phyloP scores from a whole-genome alignment of 2,888 invertebrate species.

The Xanthorhoe designata region DNA sequence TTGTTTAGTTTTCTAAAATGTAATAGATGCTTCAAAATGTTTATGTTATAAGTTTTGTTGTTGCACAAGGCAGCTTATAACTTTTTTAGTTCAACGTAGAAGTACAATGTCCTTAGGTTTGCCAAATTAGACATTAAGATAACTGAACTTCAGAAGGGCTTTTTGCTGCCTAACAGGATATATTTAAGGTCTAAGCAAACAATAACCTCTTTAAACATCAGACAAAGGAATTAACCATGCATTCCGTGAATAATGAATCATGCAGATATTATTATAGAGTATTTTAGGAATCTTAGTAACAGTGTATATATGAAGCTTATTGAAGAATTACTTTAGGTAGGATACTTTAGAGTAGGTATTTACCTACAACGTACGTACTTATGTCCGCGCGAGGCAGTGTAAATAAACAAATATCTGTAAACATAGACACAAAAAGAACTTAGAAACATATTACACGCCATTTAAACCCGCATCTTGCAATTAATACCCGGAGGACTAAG shows the following conservation, averaged over 20 bases:
- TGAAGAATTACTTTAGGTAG: slow-evolving; percentile 16
- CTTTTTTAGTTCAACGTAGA: no score
- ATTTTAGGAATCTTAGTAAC: slow-evolving; percentile 16
- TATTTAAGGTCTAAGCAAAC: background rate
- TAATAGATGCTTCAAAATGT: no score
- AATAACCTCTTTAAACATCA: slow-evolving; percentile 11
- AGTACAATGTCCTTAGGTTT: no score
- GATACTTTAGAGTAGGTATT: slow-evolving; percentile 13
- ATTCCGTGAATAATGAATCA: slow-evolving; percentile 16
- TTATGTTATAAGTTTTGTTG: no score
- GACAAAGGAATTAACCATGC: slow-evolving; percentile 23
- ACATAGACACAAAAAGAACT: slow-evolving; percentile 74
- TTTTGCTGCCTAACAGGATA: background rate
- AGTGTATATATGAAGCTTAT: slow-evolving; percentile 1
- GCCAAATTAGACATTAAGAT: no score
- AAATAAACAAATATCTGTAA: slow-evolving; percentile 83
- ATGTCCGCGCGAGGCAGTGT: slow-evolving; percentile 64
- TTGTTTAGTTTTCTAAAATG: no score
- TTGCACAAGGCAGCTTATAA: no score
- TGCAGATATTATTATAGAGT: slow-evolving; percentile 1
- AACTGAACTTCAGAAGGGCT: background rate
- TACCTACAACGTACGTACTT: slow-evolving; percentile 14
- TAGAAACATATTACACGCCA: slow-evolving; percentile 69
- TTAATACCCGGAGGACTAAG: slow-evolving; percentile 38
- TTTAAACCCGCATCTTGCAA: slow-evolving; percentile 54